These are phyloP conservation scores for Natrix natrix DNA, from an alignment of 2,797 vertebrate species.

Conservation along the genomic window DNA sequence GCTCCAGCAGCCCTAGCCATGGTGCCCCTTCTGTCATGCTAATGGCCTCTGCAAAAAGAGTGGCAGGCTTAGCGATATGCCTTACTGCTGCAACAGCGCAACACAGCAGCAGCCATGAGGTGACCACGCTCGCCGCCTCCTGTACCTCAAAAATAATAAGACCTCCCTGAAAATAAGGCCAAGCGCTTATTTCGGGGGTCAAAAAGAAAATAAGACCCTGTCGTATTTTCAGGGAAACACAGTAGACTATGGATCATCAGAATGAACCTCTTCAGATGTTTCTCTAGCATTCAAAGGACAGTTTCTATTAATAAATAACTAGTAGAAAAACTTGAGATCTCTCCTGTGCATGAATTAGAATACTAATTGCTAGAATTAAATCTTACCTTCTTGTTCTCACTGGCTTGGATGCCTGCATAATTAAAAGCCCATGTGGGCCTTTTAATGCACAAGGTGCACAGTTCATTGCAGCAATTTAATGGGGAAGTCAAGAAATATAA, in stretches of 20 bases:
- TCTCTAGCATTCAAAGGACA: not conserved
- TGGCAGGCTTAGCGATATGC: too few relatives aligned
- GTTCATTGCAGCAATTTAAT: not conserved
- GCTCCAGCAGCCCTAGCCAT: too few relatives aligned
- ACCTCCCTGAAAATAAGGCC: too few relatives aligned
- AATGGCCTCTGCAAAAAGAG: too few relatives aligned
- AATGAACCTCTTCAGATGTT: not conserved
- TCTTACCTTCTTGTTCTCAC: not conserved
- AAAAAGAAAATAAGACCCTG: too few relatives aligned
- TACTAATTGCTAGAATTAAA: not conserved
- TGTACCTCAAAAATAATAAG: too few relatives aligned
- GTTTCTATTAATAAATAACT: not conserved
- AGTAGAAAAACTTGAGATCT: not conserved
- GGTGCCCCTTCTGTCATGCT: too few relatives aligned
- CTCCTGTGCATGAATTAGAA: not conserved
- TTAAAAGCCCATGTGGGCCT: not conserved
- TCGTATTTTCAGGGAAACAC: too few relatives aligned
- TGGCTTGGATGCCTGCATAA: not conserved
- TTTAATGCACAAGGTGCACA: not conserved
- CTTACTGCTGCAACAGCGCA: too few relatives aligned
- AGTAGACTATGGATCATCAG: not conserved
- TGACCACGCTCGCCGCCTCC: too few relatives aligned
- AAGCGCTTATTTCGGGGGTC: too few relatives aligned
- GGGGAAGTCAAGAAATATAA: not conserved
- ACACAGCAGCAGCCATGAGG: too few relatives aligned